A percentile compares a stretch with the other conserved stretches of the same genome.
Conservation (phyloP, 2,888 invertebrate genomes). For the Lithophane ornitopus region DNA sequence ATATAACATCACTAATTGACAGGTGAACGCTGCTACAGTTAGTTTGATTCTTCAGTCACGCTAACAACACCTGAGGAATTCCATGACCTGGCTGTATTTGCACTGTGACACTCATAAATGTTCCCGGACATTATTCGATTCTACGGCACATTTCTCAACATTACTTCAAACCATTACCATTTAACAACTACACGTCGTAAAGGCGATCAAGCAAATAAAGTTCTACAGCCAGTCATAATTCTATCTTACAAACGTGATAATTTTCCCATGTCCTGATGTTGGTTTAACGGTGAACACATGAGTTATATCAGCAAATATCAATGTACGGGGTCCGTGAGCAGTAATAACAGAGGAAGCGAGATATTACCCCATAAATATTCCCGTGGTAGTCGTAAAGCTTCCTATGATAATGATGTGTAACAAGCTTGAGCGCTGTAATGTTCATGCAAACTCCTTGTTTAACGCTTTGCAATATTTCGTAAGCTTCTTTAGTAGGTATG, state of each 20-base stretch:
- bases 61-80: conserved; percentile 36
- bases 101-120: conserved; percentile 26
- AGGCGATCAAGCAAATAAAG: conserved; percentile 33
- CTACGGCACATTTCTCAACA: conserved; percentile 25
- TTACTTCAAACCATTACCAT: background rate
- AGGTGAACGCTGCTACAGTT: conserved; percentile 37
- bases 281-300: conserved; percentile 60
- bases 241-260: conserved; percentile 55
- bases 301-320: conserved; percentile 63
- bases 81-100: conserved; percentile 38
- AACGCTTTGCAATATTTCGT: conserved; percentile 42
- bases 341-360: conserved; percentile 69
- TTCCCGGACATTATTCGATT: conserved; percentile 19
- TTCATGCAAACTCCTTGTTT: conserved; percentile 43
- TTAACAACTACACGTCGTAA: conserved; percentile 38
- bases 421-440: conserved; percentile 56
- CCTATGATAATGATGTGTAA: conserved; percentile 69
- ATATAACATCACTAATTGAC: conserved; percentile 57
- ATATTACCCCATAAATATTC: conserved; percentile 71
- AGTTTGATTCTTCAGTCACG: conserved; percentile 47
- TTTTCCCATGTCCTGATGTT: conserved; percentile 59
- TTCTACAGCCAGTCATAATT: conserved; percentile 47
- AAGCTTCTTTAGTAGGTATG: conserved; percentile 9
- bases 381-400: conserved; percentile 63
- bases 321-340: conserved; percentile 47